Conservation (phyloP, 2,888 invertebrate species). For the Agriopis marginaria region DNA sequence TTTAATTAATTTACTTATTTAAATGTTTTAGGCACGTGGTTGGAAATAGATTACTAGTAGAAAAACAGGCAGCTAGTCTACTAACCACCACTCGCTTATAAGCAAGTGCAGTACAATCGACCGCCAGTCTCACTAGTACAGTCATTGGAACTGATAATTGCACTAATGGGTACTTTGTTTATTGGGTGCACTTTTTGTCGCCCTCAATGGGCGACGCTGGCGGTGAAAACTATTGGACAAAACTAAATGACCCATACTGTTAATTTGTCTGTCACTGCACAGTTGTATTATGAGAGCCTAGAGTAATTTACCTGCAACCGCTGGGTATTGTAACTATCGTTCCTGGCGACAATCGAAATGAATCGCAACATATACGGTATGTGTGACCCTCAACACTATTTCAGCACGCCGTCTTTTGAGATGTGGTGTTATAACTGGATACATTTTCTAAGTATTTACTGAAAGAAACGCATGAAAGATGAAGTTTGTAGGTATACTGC, state of each 20-base stretch:
- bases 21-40: too few species aligned
- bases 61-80: too few species aligned
- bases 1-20: too few species aligned
- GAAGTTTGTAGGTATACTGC: too few species aligned
- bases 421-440: neutral
- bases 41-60: too few species aligned
- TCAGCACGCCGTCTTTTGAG: slow-evolving; percentile 9
- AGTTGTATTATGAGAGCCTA: slow-evolving; percentile 32
- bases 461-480: neutral
- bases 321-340: slow-evolving; percentile 63
- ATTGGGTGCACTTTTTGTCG: too few species aligned
- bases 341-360: slow-evolving; percentile 55
- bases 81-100: too few species aligned
- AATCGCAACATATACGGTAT: slow-evolving; percentile 58
- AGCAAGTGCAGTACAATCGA: too few species aligned
- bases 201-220: too few species aligned
- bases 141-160: too few species aligned
- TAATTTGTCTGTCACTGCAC: neutral
- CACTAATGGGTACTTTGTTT: too few species aligned
- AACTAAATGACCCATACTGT: slow-evolving; percentile 11
- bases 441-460: neutral
- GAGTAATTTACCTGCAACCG: slow-evolving; percentile 76
- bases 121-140: too few species aligned
- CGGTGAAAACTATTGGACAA: neutral
- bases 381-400: slow-evolving; percentile 48